Evolutionary conservation across 2,113 vertebrate genomes (phyloP), one percentile per base, ranked within the genome.

Genomic region (Alectura lathami): DNA sequence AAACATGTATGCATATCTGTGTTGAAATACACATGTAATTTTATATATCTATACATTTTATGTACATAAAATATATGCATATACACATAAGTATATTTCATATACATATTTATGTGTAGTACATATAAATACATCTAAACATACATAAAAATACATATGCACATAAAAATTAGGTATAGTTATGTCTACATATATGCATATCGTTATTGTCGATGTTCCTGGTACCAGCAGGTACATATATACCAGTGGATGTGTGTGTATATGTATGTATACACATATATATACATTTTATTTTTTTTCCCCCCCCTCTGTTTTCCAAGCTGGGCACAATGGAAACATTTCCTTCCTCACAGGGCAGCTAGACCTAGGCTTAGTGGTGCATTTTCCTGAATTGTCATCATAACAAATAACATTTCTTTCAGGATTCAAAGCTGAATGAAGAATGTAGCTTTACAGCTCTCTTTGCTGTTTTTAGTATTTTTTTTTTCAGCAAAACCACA

Each of bases 111-210:
- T n/a, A n/a, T n/a, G n/a, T n/a, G n/a, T n/a, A n/a, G n/a, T n/a
- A n/a, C n/a, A n/a, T n/a, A n/a, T n/a, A n/a, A n/a, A 32, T 47
- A 53, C n/a, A n/a, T n/a, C n/a, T n/a, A 29, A 26, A 40, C 30
- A 32, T 64, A 29, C 18, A n/a, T 26, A n/a, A n/a, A n/a, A 32
- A n/a, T n/a, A n/a, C 18, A 42, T 42, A 13, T 48, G 20, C 17
- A 32, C 30, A 30, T 54, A 9, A n/a, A n/a, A 17, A 54, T 43
- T 43, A 43, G 42, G 42, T 15, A 21, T 22, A 2, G 5, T 11
- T n/a, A 15, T 54, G 7, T 1, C 1, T 10, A 22, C 15, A 1
- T 26, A 36, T 51, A 13, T 57, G 12, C 40, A 36, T 13, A 0
- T 11, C 38, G 42, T 20, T 70, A 11, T 67, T 43, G 63, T 11